Conservation (phyloP, 2,888 invertebrate genomes). For the Leucania comma region DNA sequence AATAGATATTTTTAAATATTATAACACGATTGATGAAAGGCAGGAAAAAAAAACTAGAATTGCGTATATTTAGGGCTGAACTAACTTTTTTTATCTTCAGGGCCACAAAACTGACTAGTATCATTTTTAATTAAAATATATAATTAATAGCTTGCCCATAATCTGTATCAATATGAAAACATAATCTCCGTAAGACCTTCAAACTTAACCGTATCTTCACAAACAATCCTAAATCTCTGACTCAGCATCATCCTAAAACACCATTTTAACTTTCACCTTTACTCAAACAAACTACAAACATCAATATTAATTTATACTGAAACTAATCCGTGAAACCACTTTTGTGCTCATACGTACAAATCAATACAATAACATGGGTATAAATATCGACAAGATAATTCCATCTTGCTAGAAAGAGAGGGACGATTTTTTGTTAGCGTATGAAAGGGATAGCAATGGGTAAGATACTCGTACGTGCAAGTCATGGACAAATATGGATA, state of each 20-base stretch:
- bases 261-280: slow-evolving; percentile 21
- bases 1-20: too few relatives aligned
- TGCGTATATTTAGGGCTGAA: too few relatives aligned
- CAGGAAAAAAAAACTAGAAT: too few relatives aligned
- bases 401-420: slow-evolving; percentile 63
- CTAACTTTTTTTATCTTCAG: too few relatives aligned
- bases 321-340: slow-evolving; percentile 59
- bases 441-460: slow-evolving; percentile 59
- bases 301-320: slow-evolving; percentile 45
- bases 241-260: slow-evolving; percentile 15
- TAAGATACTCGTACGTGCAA: slow-evolving; percentile 65
- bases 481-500: slow-evolving; percentile 72
- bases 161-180: not conserved
- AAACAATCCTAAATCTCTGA: slow-evolving; percentile 1
- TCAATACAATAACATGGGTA: slow-evolving; percentile 61
- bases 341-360: slow-evolving; percentile 61
- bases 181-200: not conserved
- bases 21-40: too few relatives aligned
- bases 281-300: slow-evolving; percentile 30
- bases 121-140: not conserved
- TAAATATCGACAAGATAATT: slow-evolving; percentile 72
- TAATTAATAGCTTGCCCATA: not conserved
- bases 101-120: too few relatives aligned
- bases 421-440: slow-evolving; percentile 32
- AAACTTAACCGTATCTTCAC: slow-evolving; percentile 1